These are phyloP conservation scores for Caenorhabditis sulstoni DNA, from an alignment of 2,888 invertebrate species.

Conservation along the genomic window DNA sequence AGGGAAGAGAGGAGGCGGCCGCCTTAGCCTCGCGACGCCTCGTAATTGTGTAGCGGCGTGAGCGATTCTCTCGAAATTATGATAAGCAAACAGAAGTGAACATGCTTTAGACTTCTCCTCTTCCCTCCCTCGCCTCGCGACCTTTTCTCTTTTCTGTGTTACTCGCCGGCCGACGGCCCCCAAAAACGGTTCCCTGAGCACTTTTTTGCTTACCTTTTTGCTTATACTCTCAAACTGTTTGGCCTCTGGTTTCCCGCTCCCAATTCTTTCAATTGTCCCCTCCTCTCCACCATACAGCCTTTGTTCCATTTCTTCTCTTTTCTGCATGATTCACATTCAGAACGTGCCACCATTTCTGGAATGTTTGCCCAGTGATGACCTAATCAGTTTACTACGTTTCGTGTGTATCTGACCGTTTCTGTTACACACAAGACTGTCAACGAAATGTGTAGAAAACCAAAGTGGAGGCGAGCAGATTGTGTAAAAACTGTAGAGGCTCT, in stretches of 20 bases:
- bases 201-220: conserved; percentile 49
- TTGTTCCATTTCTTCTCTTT: not conserved
- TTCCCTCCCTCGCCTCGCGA: conserved; percentile 15
- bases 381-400: conserved; percentile 53
- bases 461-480: too few relatives aligned
- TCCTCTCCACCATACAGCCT: conserved; percentile 11
- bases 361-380: conserved; percentile 36
- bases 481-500: too few relatives aligned
- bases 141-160: conserved; percentile 26
- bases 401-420: too few relatives aligned
- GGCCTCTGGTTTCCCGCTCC: conserved; percentile 7
- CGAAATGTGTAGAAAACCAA: conserved; percentile 14
- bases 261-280: not conserved
- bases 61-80: conserved; percentile 62
- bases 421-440: conserved; percentile 31
- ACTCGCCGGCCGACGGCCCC: conserved; percentile 1
- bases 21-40: conserved; percentile 41
- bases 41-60: conserved; percentile 64
- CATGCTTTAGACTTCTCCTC: conserved; percentile 44
- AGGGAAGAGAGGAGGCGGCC: not conserved
- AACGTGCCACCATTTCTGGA: conserved; percentile 23
- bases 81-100: conserved; percentile 60
- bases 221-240: conserved; percentile 27
- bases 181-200: conserved; percentile 10
- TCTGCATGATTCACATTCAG: conserved; percentile 3